phyloP scores from a whole-genome alignment of 2,888 invertebrate genomes.

The Syrista parreyssii region DNA sequence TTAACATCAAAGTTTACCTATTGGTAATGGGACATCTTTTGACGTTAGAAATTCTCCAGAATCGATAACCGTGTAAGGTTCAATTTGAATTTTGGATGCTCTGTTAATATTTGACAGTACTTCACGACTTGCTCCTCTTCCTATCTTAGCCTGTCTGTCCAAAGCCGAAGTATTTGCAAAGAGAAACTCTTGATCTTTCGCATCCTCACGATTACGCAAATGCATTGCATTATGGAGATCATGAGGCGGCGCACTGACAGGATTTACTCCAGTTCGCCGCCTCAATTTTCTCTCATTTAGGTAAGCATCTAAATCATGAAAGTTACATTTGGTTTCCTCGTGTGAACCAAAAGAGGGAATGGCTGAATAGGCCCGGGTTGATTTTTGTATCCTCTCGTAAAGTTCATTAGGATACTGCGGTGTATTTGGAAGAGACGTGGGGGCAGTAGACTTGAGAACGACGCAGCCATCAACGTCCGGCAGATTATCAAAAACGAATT shows the following conservation, averaged over 20 bases:
- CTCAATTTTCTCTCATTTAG: conserved; percentile 24
- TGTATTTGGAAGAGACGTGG: conserved; percentile 35
- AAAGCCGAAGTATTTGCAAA: neutral
- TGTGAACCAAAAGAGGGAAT: conserved; percentile 17
- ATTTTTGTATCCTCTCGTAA: conserved; percentile 10
- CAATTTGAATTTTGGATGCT: neutral
- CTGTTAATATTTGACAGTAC: neutral
- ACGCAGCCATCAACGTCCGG: conserved; percentile 21
- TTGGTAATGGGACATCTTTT: conserved; percentile 20
- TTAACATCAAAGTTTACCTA: conserved; percentile 18
- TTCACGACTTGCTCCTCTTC: neutral
- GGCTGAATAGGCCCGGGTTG: conserved; percentile 28
- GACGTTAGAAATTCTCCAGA: neutral
- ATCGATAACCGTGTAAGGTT: neutral
- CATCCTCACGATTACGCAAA: neutral
- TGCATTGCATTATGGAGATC: neutral
- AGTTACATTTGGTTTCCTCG: conserved; percentile 16
- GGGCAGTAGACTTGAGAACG: conserved; percentile 27
- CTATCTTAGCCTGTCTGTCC: conserved; percentile 4
- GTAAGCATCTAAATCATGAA: conserved; percentile 25
- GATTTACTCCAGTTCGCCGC: neutral
- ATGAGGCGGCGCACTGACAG: neutral
- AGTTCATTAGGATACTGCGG: conserved; percentile 19
- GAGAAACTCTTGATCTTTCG: neutral
- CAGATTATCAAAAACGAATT: conserved; percentile 9